These are phyloP conservation scores for Eriocheir sinensis DNA, from an alignment of 1,140 invertebrate species.

Conservation along the genomic window DNA sequence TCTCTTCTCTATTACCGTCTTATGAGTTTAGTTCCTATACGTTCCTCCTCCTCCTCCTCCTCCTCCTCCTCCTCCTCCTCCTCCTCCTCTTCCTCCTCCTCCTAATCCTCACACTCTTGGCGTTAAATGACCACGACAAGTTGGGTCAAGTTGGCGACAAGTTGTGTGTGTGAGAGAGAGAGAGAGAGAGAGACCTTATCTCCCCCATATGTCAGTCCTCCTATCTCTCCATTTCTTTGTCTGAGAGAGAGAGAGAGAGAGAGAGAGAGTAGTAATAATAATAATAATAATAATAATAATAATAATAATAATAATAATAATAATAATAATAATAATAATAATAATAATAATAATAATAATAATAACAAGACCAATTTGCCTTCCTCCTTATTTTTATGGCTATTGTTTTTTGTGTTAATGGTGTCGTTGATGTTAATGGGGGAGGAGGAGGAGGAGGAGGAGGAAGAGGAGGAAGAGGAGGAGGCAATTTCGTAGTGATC, in stretches of 20 bases:
- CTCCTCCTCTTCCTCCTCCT: background rate
- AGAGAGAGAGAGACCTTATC: slow-evolving; percentile 19
- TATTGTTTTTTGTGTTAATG: too few relatives aligned
- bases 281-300: too few relatives aligned
- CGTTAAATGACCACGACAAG: background rate
- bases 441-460: slow-evolving; percentile 23
- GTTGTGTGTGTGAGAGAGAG: background rate
- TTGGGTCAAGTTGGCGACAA: background rate
- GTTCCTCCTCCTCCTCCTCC: slow-evolving; percentile 24
- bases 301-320: too few relatives aligned
- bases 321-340: too few relatives aligned
- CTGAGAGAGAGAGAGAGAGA: too few relatives aligned
- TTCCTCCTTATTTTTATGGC: too few relatives aligned
- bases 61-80: slow-evolving; percentile 11
- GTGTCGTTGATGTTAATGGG: background rate
- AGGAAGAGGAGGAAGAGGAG: slow-evolving; percentile 32
- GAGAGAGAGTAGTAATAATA: too few relatives aligned
- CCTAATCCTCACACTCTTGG: background rate
- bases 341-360: background rate
- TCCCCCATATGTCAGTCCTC: too few relatives aligned
- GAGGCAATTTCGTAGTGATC: background rate
- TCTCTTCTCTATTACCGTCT: too few relatives aligned
- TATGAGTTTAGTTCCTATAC: background rate
- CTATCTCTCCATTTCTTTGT: too few relatives aligned
- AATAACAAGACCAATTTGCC: background rate